These are phyloP conservation scores for Brachionus rotundiformis DNA, from an alignment of 1,140 invertebrate species.

Conservation along the genomic window DNA sequence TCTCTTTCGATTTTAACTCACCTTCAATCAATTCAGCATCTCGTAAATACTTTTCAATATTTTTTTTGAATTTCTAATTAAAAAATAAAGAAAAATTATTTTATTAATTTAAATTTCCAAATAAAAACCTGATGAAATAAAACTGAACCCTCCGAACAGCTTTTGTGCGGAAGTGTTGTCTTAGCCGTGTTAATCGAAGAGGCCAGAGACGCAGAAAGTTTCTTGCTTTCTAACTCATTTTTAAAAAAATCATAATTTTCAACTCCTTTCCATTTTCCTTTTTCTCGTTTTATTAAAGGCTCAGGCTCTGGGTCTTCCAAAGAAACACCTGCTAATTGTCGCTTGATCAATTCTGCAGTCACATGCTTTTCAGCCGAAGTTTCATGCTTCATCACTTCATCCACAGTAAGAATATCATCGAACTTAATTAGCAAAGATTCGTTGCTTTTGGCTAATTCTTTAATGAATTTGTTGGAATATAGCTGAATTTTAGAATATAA, in stretches of 20 bases:
- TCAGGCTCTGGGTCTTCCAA: slow-evolving; percentile 45
- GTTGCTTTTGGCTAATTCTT: slow-evolving; percentile 25
- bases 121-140: slow-evolving; percentile 10
- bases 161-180: slow-evolving; percentile 25
- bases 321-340: slow-evolving; percentile 17
- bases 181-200: slow-evolving; percentile 20
- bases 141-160: not conserved
- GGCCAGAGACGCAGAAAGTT: not conserved
- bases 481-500: not conserved
- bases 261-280: slow-evolving; percentile 47
- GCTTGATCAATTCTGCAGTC: slow-evolving; percentile 10
- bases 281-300: slow-evolving; percentile 5
- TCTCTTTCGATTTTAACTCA: slow-evolving; percentile 38
- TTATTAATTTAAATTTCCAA: no score
- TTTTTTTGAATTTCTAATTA: slow-evolving; percentile 20
- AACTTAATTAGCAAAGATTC: slow-evolving; percentile 39
- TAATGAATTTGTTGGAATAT: not conserved
- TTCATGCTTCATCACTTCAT: slow-evolving; percentile 46
- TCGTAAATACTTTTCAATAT: not conserved
- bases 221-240: not conserved
- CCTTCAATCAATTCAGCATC: not conserved
- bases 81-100: not conserved
- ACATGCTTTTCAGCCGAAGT: slow-evolving; percentile 31
- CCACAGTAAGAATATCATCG: slow-evolving; percentile 46
- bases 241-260: slow-evolving; percentile 43